These are phyloP conservation scores for Drosophila demipolita DNA, from an alignment of 2,888 invertebrate genomes.

Conservation along the genomic window DNA sequence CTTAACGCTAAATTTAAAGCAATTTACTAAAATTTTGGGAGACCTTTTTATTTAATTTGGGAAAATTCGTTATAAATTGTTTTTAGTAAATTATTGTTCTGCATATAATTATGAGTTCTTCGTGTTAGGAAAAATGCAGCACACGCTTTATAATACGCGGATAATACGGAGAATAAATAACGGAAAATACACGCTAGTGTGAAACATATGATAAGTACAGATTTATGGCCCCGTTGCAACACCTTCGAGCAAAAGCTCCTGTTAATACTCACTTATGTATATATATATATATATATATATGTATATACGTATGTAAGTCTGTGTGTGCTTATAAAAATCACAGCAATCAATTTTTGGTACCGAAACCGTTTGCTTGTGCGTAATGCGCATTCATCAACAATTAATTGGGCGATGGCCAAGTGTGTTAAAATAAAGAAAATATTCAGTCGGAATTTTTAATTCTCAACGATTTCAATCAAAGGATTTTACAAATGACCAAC, in stretches of 20 bases:
- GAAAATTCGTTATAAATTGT: background rate
- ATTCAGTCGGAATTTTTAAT: constrained; percentile 67
- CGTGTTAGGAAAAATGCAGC: background rate
- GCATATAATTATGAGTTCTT: background rate
- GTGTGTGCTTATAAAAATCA: constrained; percentile 26
- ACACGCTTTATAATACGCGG: background rate
- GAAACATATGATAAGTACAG: constrained; percentile 13
- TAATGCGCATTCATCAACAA: constrained; percentile 55
- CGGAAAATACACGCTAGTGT: background rate
- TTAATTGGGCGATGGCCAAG: constrained; percentile 47
- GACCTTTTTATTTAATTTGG: background rate
- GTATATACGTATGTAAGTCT: background rate
- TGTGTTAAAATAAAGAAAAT: constrained; percentile 65
- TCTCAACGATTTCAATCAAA: constrained; percentile 67
- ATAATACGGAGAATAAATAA: constrained; percentile 1
- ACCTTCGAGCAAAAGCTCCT: background rate
- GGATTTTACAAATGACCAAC: constrained; percentile 72
- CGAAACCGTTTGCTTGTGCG: constrained; percentile 28
- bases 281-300: background rate
- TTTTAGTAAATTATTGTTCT: background rate
- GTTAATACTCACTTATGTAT: background rate
- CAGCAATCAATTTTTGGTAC: constrained; percentile 43
- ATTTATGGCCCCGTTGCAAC: constrained; percentile 1
- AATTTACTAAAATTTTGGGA: background rate
- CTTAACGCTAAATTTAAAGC: background rate